A percentile compares a stretch with the other conserved stretches of the same genome.
Conservation (phyloP, 2,797 vertebrate species). For the Erethizon dorsatum region DNA sequence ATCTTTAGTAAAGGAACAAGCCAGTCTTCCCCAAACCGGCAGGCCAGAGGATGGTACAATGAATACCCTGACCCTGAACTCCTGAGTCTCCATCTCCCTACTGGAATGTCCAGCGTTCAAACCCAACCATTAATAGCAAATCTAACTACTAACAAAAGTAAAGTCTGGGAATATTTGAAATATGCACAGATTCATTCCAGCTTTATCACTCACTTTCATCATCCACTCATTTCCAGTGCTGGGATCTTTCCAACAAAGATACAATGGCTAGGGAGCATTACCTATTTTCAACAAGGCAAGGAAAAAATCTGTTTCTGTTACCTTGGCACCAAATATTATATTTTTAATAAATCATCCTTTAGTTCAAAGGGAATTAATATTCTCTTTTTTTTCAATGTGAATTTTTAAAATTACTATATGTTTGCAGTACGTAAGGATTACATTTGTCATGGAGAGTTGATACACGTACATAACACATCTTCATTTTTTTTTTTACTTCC, state of each 20-base stretch:
- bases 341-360: slow-evolving; percentile 47
- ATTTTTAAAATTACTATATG: neutral
- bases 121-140: neutral
- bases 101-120: neutral
- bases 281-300: slow-evolving; percentile 17
- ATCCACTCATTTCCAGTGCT: neutral
- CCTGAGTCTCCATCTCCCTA: neutral
- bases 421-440: neutral
- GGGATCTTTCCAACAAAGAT: neutral
- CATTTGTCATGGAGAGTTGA: neutral
- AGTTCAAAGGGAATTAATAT: slow-evolving; percentile 10
- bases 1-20: neutral
- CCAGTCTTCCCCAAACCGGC: neutral
- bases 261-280: neutral
- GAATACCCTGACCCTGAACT: neutral
- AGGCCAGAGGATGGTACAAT: neutral
- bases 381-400: neutral
- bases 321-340: neutral
- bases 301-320: neutral
- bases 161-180: neutral
- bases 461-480: neutral
- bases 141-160: neutral
- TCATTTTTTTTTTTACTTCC: neutral
- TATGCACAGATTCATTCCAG: neutral
- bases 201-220: neutral